phyloP scores from a whole-genome alignment of 2,113 vertebrate genomes.

The Brachypodius melanocephalos region DNA sequence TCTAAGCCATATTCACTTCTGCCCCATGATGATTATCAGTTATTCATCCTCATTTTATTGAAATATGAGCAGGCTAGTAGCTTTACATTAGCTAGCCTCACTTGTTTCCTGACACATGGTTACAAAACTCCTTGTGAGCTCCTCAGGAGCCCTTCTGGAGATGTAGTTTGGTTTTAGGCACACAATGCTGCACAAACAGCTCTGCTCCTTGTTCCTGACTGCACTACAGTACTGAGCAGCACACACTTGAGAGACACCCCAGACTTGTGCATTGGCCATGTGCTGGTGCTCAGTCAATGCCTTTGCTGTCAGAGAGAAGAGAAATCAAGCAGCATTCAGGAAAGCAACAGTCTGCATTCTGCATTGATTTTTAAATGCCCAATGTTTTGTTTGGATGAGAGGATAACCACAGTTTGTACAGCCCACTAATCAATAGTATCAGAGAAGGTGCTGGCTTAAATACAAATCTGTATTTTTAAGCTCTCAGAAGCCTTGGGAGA shows the following conservation, averaged over 20 bases:
- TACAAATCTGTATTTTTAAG: background rate
- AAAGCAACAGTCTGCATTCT: background rate
- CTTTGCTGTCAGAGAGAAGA: background rate
- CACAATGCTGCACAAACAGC: background rate
- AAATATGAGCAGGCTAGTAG: background rate
- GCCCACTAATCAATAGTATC: background rate
- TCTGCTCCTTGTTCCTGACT: background rate
- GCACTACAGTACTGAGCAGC: background rate
- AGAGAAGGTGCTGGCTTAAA: constrained; percentile 11
- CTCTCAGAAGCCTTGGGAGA: background rate
- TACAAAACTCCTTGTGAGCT: background rate
- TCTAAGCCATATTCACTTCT: background rate
- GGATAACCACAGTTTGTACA: background rate
- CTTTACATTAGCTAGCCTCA: background rate
- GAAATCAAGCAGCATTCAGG: background rate
- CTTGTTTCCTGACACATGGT: background rate
- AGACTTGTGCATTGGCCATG: background rate
- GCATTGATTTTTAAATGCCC: background rate
- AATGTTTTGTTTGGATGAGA: background rate
- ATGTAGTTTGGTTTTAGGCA: background rate
- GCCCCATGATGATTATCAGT: background rate
- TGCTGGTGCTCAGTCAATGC: background rate
- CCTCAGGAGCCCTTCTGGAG: background rate
- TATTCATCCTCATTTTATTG: background rate
- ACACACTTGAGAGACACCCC: background rate